phyloP scores from a whole-genome alignment of 2,797 vertebrate genomes.

The Xenops minutus region DNA sequence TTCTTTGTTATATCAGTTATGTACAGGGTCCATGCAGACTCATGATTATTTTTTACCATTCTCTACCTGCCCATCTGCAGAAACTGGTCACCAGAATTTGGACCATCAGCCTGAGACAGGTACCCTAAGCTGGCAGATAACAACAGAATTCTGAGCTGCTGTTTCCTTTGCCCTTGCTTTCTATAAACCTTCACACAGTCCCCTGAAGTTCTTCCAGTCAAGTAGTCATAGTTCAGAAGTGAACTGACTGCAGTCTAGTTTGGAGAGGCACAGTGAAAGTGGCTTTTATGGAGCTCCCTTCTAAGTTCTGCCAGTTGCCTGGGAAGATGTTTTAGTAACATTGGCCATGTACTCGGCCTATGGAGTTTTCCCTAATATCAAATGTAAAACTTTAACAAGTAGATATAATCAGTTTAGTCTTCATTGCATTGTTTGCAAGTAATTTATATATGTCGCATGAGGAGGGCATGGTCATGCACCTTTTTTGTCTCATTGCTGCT shows the following conservation, averaged over 20 bases:
- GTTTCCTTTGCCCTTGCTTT: background rate
- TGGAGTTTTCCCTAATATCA: background rate
- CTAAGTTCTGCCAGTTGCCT: background rate
- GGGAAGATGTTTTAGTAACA: background rate
- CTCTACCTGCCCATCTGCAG: background rate
- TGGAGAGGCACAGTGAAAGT: background rate
- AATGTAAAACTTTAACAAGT: background rate
- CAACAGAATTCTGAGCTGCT: background rate
- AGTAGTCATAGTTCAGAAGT: background rate
- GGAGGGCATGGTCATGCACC: background rate
- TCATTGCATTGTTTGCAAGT: background rate
- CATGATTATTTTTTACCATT: background rate
- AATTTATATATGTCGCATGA: background rate
- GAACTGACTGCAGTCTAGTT: background rate
- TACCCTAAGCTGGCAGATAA: background rate
- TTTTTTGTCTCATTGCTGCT: background rate
- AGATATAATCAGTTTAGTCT: background rate
- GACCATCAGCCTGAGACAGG: background rate
- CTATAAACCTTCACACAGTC: background rate
- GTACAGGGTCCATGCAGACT: background rate
- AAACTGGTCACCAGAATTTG: background rate
- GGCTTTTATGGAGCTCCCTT: background rate
- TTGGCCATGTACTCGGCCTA: background rate
- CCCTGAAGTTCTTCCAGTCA: background rate
- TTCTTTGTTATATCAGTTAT: background rate